Base-by-base conservation (phyloP, 1,140 invertebrate genomes). In the Cydia fagiglandana region DNA sequence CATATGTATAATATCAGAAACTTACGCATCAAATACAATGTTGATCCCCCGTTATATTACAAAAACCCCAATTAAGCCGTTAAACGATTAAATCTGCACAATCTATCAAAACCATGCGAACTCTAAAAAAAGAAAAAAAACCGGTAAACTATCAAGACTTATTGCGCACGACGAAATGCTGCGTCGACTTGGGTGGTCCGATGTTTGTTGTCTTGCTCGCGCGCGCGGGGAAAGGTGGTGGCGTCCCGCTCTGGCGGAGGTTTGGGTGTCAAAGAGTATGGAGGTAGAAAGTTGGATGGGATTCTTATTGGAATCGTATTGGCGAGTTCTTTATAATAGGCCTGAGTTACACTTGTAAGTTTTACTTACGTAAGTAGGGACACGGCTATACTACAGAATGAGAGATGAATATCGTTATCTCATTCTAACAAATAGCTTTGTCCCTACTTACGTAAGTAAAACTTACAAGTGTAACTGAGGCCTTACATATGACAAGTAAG, bases 161-260 rank as follows among this genome's bases (percentile, higher is more conserved):
- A 61, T 61, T 61, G 56, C 20, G 56, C 56, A 61, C 56, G 56
- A 61, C 56, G 56, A 61, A 61, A 61, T 4, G 56, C 56, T 24
- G 50, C 50, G 56, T 24, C 56, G 56, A 61, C 56, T 70, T 70
- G 66, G 66, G 66, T 70, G 66, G 66, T 70, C 66, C 66, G n/a
- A 4, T 17, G 34, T 17, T 0, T 7, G 15, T 38, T 17, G 28
- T 70, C 38, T 17, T 17, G 30, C 15, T 70, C 66, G 66, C 66
- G 2, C 66, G 66, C n/a, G 30, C 6, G n/a, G 66, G 3, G 30
- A 38, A 38, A 17, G 34, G 15, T 38, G 34, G 30, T 38, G 30
- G 12, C 7, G 38, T 70, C 66, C 12, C 30, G 34, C 66, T 70
- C 15, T 38, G 28, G 24, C 64, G 20, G 61, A 24, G 61, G 64